phyloP scores from a whole-genome alignment of 2,797 vertebrate genomes.

The Gallinago nigripennis region DNA sequence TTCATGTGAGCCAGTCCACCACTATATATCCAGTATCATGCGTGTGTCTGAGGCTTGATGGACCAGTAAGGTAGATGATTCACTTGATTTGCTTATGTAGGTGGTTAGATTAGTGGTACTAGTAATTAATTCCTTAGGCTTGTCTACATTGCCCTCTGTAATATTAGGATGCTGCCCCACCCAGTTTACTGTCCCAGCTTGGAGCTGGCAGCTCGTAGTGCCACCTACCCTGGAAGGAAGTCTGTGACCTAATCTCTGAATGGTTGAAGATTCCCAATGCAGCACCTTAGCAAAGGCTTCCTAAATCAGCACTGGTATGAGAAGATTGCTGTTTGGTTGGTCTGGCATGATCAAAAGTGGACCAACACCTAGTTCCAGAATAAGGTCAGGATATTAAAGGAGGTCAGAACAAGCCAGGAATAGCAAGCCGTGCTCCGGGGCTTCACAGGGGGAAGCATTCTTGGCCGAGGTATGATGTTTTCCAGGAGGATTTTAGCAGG shows the following conservation, averaged over 20 bases:
- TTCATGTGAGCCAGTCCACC: not conserved
- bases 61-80: conserved; percentile 32
- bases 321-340: conserved; percentile 23
- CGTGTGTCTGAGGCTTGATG: not conserved
- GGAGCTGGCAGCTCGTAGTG: not conserved
- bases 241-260: conserved; percentile 14
- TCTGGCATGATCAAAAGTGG: conserved; percentile 15
- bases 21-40: not conserved
- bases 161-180: not conserved
- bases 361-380: conserved; percentile 49
- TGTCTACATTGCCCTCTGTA: not conserved
- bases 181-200: not conserved
- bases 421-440: conserved; percentile 11
- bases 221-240: conserved; percentile 21
- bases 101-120: conserved; percentile 16
- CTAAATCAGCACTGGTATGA: conserved; percentile 8
- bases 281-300: conserved; percentile 3
- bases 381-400: conserved; percentile 60
- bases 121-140: conserved; percentile 6
- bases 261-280: not conserved
- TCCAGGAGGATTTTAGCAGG: not conserved
- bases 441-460: not conserved
- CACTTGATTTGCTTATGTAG: conserved; percentile 47
- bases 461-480: not conserved
- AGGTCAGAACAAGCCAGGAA: conserved; percentile 47